Evolutionary conservation across 2,797 vertebrate genomes (phyloP), one percentile per base, ranked within the genome.

Genomic region (Lagodon rhomboides): DNA sequence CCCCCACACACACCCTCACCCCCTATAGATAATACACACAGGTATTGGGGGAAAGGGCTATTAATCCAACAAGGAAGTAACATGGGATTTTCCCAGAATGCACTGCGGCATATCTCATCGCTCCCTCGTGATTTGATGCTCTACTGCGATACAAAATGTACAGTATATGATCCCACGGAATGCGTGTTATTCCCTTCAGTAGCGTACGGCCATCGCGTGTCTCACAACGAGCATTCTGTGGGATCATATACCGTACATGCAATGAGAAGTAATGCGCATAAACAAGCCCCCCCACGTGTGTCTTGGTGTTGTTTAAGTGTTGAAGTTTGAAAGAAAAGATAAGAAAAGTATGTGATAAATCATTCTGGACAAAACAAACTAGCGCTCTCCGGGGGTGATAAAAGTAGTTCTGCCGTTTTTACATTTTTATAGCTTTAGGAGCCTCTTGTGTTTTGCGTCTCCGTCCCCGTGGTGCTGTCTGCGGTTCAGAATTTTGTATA

Each of bases 11-110:
- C 23, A 58, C 27, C 5, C 5, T 12, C 38, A 65, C 38, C 27
- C 34, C 25, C 13, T n/a, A 30, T 34, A 34, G 13, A 76, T 59
- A 30, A 73, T 13, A 62, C 55, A 54, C 58, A 60, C 12, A 69
- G 25, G 47, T 47, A 61, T 18, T 51, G 54, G 30, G 30, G 47
- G 54, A 70, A 60, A 68, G 16, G 34, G 46, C 30, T 23, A 75
- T 81, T 77, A 79, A 80, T 84, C 60, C 46, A 75, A 63, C n/a
- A 68, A 25, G 22, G 23, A 65, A 56, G 49, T 64, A 68, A 72
- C 76, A 73, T 0, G 64, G 59, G 76, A 62, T 68, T 72, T 85
- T 66, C 78, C 64, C 63, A 84, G 60, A 81, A 79, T 84, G 27
- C 81, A 80, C 0, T 60, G 63, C 75, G 55, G 54, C 41, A 72